Evolutionary conservation across 1,140 invertebrate species (phyloP).

Genomic region (Centruroides sculpturatus): DNA sequence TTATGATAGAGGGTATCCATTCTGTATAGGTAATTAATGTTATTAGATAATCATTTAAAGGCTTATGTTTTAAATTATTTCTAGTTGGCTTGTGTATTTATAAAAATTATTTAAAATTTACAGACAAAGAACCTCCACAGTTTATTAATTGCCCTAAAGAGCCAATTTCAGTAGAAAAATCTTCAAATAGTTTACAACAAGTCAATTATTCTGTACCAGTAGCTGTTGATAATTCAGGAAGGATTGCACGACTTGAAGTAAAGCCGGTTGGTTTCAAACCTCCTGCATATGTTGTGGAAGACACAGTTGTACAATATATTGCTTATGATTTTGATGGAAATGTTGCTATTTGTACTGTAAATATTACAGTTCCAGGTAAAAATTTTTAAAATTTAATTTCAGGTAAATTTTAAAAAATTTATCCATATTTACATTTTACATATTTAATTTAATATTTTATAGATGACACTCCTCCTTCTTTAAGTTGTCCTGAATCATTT

Average conservation of each 20-base stretch:
- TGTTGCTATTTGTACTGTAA: slow-evolving; percentile 90
- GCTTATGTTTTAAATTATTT: not conserved
- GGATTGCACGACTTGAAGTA: slow-evolving; percentile 77
- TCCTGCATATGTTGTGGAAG: slow-evolving; percentile 73
- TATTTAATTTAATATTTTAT: slow-evolving; percentile 14
- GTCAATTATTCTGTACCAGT: slow-evolving; percentile 86
- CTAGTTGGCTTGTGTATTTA: not conserved
- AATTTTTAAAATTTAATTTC: not conserved
- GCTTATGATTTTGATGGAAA: slow-evolving; percentile 95
- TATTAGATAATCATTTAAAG: not conserved
- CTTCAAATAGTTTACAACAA: slow-evolving; percentile 65
- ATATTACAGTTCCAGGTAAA: slow-evolving; percentile 72
- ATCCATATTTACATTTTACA: not conserved
- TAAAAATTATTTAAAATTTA: slow-evolving; percentile 13
- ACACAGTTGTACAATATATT: slow-evolving; percentile 84
- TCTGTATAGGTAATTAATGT: slow-evolving; percentile 57
- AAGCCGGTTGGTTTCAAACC: slow-evolving; percentile 80
- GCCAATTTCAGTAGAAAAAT: slow-evolving; percentile 75
- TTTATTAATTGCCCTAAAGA: slow-evolving; percentile 91
- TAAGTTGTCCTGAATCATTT: slow-evolving; percentile 90
- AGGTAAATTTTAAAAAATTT: not conserved
- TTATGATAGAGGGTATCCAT: slow-evolving; percentile 84
- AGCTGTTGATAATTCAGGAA: slow-evolving; percentile 85
- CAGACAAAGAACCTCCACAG: slow-evolving; percentile 85
- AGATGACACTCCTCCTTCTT: slow-evolving; percentile 82